Conservation (phyloP, 2,888 invertebrate genomes). For the Polia nebulosa region DNA sequence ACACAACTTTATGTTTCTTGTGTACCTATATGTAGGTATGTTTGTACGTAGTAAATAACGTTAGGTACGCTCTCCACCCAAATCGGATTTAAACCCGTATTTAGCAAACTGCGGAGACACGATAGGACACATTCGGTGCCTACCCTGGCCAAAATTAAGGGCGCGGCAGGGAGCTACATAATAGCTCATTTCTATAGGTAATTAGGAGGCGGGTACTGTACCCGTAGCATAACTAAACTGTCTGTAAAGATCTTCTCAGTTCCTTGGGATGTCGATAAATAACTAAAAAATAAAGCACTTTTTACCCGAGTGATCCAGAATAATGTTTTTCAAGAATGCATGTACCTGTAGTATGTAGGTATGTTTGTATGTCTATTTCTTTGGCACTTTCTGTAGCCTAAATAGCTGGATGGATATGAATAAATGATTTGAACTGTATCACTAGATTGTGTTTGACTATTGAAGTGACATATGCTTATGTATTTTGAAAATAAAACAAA, state of each 20-base stretch:
- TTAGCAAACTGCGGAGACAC: slow-evolving; percentile 44
- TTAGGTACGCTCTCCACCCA: slow-evolving; percentile 30
- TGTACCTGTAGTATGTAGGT: no score
- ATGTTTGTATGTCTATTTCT: no score
- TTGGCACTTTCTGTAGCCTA: no score
- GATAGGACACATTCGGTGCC: slow-evolving; percentile 43
- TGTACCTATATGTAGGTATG: neutral
- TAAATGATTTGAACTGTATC: no score
- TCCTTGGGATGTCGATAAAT: neutral
- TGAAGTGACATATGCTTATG: no score
- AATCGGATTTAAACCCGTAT: slow-evolving; percentile 54
- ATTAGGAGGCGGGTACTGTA: neutral
- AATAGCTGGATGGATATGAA: no score
- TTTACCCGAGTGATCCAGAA: no score
- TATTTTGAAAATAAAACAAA: no score
- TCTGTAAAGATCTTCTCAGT: neutral
- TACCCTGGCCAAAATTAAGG: slow-evolving; percentile 33
- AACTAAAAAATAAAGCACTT: no score
- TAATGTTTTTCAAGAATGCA: no score
- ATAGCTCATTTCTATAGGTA: slow-evolving; percentile 28
- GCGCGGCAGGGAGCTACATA: neutral
- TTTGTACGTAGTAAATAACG: neutral
- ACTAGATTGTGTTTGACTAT: no score
- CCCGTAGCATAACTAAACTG: neutral
- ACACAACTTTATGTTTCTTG: neutral